Conservation (phyloP, 2,888 invertebrate species). For the Rutpela maculata region DNA sequence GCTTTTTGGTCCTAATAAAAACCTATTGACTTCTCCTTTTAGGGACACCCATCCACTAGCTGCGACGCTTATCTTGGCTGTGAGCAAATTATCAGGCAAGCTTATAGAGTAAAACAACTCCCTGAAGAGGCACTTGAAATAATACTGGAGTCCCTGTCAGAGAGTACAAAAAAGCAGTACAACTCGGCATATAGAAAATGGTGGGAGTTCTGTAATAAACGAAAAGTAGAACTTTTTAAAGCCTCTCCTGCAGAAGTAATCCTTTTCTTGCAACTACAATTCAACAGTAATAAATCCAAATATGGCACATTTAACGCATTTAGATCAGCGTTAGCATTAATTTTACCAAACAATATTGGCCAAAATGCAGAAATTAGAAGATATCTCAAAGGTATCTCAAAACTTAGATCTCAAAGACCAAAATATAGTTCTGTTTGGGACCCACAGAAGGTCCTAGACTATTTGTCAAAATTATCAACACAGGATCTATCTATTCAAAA, state of each 20-base stretch:
- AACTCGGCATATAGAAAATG: not conserved
- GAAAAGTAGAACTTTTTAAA: not conserved
- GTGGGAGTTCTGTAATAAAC: not conserved
- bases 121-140: not conserved
- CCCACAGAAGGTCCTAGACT: not conserved
- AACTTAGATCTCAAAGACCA: not conserved
- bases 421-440: not conserved
- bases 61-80: slow-evolving; percentile 16
- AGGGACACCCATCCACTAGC: no score
- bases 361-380: not conserved
- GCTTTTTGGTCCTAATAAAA: not conserved
- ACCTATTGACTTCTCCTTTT: not conserved
- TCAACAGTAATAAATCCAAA: no score
- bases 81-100: slow-evolving; percentile 5
- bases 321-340: no score
- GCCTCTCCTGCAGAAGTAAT: not conserved
- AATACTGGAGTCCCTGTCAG: not conserved
- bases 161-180: not conserved
- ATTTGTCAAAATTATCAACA: not conserved
- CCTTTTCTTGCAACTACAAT: not conserved
- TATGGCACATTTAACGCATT: no score
- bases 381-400: not conserved
- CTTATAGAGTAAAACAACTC: not conserved
- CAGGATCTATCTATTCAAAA: not conserved
- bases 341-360: not conserved